These are phyloP conservation scores for Oryzias celebensis DNA, from an alignment of 2,113 vertebrate species.

Conservation along the genomic window DNA sequence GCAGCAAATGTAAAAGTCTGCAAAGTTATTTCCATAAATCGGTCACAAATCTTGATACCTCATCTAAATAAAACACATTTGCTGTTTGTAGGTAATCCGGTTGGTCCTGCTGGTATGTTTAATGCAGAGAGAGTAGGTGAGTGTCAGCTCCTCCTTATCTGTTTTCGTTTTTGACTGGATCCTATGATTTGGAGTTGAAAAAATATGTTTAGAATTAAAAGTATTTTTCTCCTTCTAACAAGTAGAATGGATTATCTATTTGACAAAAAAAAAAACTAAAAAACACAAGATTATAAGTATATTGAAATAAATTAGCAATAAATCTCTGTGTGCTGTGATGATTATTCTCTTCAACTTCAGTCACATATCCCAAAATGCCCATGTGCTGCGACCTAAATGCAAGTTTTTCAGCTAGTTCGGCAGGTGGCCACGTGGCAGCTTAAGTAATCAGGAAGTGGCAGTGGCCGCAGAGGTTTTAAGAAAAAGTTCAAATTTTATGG, in stretches of 20 bases:
- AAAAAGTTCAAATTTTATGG: too few species aligned
- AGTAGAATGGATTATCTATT: neutral
- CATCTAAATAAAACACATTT: conserved; percentile 47
- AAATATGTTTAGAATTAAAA: conserved; percentile 7
- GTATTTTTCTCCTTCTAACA: neutral
- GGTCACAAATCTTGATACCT: conserved; percentile 40
- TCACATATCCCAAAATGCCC: too few species aligned
- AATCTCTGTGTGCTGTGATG: too few species aligned
- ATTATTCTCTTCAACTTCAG: too few species aligned
- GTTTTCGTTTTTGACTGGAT: neutral
- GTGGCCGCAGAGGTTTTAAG: too few species aligned
- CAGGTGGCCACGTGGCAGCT: too few species aligned
- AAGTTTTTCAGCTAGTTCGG: too few species aligned
- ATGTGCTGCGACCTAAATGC: too few species aligned
- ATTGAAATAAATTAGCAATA: too few species aligned
- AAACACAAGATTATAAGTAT: neutral
- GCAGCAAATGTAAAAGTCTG: conserved; percentile 29
- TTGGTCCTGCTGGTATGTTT: conserved; percentile 47
- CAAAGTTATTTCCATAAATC: conserved; percentile 50
- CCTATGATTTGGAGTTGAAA: neutral
- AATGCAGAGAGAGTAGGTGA: conserved; percentile 23
- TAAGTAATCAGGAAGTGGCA: too few species aligned
- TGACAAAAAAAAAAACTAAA: neutral
- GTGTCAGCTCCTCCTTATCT: conserved; percentile 14
- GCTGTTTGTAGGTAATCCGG: conserved; percentile 22